Evolutionary conservation across 2,113 vertebrate species (phyloP), one percentile per base, ranked within the genome.

Genomic region (Chamaetylas fuelleborni): DNA sequence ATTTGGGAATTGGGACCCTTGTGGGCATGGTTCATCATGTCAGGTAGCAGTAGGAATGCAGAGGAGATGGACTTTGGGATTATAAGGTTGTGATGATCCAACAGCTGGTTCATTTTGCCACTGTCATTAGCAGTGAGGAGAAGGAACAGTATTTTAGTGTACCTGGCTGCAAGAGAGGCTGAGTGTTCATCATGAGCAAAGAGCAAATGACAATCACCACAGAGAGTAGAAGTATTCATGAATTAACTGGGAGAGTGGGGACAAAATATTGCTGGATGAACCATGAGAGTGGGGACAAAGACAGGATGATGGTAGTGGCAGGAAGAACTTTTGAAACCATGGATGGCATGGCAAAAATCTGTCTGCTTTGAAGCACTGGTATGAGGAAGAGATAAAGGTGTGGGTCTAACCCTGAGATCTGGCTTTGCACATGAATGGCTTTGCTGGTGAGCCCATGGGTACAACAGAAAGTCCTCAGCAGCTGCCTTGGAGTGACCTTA

Each of bases 171-270:
- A 33, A 60, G 29, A 91, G 29, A 77, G 29, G 14, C 19, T 19
- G 43, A 82, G 33, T 47, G 34, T 28, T 48, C 54, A 48, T 42
- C 34, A 17, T 20, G n/a, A 77, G 47, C 40, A 38, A 11, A 51
- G 40, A 69, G 31, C 16, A 31, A 86, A 40, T 48, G 72, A 28
- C 3, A 9, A 24, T 60, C 40, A 72, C 25, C 40, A 25, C 0
- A n/a, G 25, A 73, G 12, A 67, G 23, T 9, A 67, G 48, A 74
- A 92, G 53, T 56, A 36, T 29, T 40, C 8, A 47, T 71, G 31
- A 74, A 56, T 56, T 58, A 65, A 71, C 22, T 33, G 38, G 0
- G 0, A n/a, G 23, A 83, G 17, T 2, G 8, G 10, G 36, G 50
- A 61, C 38, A 83, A 91, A 83, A 80, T 58, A 38, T n/a, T 33